phyloP scores from a whole-genome alignment of 2,888 invertebrate genomes.

The Palloptera scutellata region DNA sequence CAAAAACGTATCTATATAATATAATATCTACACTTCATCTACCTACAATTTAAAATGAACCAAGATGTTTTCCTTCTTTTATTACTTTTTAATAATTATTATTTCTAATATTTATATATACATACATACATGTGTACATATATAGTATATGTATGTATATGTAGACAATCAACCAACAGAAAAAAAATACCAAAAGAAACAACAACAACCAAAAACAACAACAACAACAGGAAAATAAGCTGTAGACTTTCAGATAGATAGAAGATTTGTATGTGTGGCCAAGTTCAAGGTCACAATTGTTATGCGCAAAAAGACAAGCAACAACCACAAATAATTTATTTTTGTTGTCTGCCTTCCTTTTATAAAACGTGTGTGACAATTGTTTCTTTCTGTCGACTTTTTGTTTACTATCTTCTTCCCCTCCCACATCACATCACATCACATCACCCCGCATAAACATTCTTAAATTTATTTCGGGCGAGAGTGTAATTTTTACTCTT shows the following conservation, averaged over 20 bases:
- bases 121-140: constrained; percentile 1
- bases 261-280: constrained; percentile 24
- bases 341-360: too few relatives aligned
- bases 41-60: constrained; percentile 10
- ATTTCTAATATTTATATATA: constrained; percentile 2
- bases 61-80: constrained; percentile 15
- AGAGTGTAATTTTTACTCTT: too few relatives aligned
- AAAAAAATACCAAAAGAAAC: background rate
- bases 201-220: background rate
- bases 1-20: too few relatives aligned
- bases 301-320: background rate
- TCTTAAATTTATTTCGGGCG: too few relatives aligned
- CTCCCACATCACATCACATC: too few relatives aligned
- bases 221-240: background rate
- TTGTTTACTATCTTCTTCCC: too few relatives aligned
- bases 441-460: too few relatives aligned
- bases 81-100: constrained; percentile 3
- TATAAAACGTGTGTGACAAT: too few relatives aligned
- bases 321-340: background rate
- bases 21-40: too few relatives aligned
- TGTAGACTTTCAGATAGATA: background rate
- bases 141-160: background rate
- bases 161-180: background rate
- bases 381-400: too few relatives aligned
- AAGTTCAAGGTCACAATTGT: constrained; percentile 38